Percentiles rank a stretch among this genome's conserved stretches.
phyloP scores from a whole-genome alignment of 1,140 invertebrate species.

The Thalassaphorura encarpata region DNA sequence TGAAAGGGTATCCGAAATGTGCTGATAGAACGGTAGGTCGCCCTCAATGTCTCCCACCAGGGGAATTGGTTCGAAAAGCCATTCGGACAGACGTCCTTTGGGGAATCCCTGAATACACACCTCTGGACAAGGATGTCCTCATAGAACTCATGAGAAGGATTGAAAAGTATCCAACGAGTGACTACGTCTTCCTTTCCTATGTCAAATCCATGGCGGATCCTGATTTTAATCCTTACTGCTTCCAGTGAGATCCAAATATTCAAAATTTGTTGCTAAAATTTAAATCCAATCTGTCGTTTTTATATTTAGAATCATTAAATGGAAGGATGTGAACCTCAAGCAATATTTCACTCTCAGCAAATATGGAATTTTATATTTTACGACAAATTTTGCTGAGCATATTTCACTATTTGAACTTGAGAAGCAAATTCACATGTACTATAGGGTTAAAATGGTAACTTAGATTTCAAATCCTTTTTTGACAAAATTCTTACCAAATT shows the following conservation, averaged over 20 bases:
- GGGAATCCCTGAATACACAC: conserved; percentile 20
- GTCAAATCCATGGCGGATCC: conserved; percentile 1
- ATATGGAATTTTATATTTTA: conserved; percentile 21
- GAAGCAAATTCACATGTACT: conserved; percentile 27
- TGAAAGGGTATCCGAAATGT: conserved; percentile 18
- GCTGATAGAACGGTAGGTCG: background rate
- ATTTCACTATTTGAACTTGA: conserved; percentile 17
- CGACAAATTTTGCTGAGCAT: conserved; percentile 16
- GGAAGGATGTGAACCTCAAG: conserved; percentile 12
- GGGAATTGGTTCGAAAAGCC: conserved; percentile 13
- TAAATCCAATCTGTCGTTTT: background rate
- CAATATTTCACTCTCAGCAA: conserved; percentile 26
- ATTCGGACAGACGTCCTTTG: conserved; percentile 23
- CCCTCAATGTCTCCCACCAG: conserved; percentile 23
- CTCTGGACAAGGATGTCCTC: conserved; percentile 16
- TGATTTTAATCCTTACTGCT: conserved; percentile 24
- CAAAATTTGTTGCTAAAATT: too few species aligned
- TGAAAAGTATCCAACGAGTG: conserved; percentile 19
- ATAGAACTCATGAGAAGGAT: conserved; percentile 20
- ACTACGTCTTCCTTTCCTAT: conserved; percentile 23
- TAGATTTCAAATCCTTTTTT: too few species aligned
- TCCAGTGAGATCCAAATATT: conserved; percentile 19
- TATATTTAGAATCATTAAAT: conserved; percentile 11
- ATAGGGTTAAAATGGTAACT: conserved; percentile 16
- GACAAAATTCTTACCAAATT: too few species aligned